These are phyloP conservation scores for Laterallus jamaicensis DNA, from an alignment of 2,113 vertebrate genomes.

Conservation along the genomic window DNA sequence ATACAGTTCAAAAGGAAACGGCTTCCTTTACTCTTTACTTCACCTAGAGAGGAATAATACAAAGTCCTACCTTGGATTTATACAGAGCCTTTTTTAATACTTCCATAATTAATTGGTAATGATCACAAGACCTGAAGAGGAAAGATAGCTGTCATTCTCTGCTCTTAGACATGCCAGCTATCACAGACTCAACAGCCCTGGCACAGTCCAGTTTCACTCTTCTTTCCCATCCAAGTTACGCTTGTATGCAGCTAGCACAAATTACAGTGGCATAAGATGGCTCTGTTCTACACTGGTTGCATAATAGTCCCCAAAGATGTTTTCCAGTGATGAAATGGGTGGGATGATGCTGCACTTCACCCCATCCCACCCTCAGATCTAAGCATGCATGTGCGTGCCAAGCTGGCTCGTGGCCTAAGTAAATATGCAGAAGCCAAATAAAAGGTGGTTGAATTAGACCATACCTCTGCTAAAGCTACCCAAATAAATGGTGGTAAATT, in stretches of 20 bases:
- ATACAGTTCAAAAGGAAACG: background rate
- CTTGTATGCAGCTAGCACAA: background rate
- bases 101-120: background rate
- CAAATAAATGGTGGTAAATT: background rate
- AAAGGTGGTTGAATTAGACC: background rate
- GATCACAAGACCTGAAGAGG: background rate
- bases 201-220: background rate
- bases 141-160: background rate
- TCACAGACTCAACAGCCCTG: background rate
- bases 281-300: background rate
- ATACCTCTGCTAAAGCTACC: background rate
- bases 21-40: background rate
- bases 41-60: background rate
- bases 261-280: background rate
- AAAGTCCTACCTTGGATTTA: background rate
- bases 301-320: background rate
- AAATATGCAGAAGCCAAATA: background rate
- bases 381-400: background rate
- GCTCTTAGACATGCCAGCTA: background rate
- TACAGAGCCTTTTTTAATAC: background rate
- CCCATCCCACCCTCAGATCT: background rate
- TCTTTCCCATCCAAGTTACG: background rate
- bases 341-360: background rate
- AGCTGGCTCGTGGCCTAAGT: background rate
- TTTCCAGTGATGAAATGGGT: background rate